Evolutionary conservation across 2,113 vertebrate genomes (phyloP).

Genomic region (Xenotilapia leptura): DNA sequence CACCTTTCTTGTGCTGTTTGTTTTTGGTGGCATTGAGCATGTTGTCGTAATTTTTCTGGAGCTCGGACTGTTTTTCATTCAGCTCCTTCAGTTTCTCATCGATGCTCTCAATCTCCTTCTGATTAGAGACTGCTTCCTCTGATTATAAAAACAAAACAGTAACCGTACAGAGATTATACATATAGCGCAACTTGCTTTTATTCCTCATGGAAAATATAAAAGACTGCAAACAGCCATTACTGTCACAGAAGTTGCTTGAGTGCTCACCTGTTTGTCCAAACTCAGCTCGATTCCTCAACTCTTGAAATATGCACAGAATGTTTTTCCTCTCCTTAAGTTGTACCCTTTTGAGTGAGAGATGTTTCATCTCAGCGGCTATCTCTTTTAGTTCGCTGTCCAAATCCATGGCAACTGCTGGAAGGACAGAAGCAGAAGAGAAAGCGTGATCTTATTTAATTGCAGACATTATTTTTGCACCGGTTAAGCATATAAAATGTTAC

Average conservation of each 20-base stretch:
- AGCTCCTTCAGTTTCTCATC: slow-evolving; percentile 26
- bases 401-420: slow-evolving; percentile 30
- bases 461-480: neutral
- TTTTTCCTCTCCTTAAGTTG: slow-evolving; percentile 44
- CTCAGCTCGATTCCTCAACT: slow-evolving; percentile 10
- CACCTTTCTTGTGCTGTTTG: neutral
- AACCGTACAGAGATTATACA: neutral
- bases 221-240: neutral
- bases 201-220: neutral
- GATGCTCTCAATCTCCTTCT: slow-evolving; percentile 19
- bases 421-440: neutral
- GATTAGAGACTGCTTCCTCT: neutral
- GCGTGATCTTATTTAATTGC: neutral
- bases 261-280: slow-evolving; percentile 2
- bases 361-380: slow-evolving; percentile 8
- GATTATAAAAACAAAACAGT: neutral
- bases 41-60: neutral
- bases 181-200: neutral
- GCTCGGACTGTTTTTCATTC: neutral
- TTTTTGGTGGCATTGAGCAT: neutral
- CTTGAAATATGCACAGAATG: slow-evolving; percentile 31
- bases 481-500: neutral
- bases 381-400: neutral
- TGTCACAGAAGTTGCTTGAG: neutral
- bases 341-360: slow-evolving; percentile 7